These are phyloP conservation scores for Drosophila sturtevanti DNA, from an alignment of 1,140 invertebrate genomes.

Conservation along the genomic window DNA sequence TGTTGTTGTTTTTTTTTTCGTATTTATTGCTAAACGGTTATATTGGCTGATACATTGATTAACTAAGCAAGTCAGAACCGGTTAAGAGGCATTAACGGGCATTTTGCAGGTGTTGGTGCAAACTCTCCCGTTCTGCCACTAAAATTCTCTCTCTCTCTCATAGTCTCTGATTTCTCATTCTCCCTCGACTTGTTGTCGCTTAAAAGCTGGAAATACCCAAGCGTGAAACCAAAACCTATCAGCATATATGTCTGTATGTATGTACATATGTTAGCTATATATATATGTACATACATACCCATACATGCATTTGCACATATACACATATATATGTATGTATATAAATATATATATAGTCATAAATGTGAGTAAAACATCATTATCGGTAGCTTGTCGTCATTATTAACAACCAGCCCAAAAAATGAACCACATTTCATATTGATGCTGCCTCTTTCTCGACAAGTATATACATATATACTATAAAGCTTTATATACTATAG, in stretches of 20 bases:
- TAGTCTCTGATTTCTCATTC: background rate
- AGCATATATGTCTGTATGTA: too few species aligned
- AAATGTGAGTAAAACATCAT: conserved; percentile 54
- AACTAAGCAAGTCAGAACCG: conserved; percentile 1
- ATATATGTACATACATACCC: conserved; percentile 14
- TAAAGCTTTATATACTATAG: background rate
- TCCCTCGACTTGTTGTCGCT: conserved; percentile 44
- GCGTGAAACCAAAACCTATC: conserved; percentile 46
- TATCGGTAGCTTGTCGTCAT: conserved; percentile 47
- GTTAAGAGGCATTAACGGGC: background rate
- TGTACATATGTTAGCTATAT: conserved; percentile 4
- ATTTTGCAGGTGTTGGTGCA: background rate
- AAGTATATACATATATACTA: conserved; percentile 4
- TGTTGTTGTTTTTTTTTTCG: too few species aligned
- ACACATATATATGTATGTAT: conserved; percentile 1
- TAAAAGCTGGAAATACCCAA: conserved; percentile 77
- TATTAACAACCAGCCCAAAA: conserved; percentile 12
- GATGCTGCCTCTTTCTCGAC: conserved; percentile 18
- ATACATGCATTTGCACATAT: conserved; percentile 9
- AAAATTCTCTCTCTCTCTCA: too few species aligned
- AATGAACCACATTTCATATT: conserved; percentile 21
- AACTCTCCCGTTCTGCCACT: conserved; percentile 5
- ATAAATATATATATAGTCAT: conserved; percentile 3
- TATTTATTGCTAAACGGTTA: background rate
- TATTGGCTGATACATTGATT: conserved; percentile 4